Evolutionary conservation across 2,888 invertebrate genomes (phyloP), one percentile per base, ranked within the genome.

Genomic region (Minunthozetes semirufus): DNA sequence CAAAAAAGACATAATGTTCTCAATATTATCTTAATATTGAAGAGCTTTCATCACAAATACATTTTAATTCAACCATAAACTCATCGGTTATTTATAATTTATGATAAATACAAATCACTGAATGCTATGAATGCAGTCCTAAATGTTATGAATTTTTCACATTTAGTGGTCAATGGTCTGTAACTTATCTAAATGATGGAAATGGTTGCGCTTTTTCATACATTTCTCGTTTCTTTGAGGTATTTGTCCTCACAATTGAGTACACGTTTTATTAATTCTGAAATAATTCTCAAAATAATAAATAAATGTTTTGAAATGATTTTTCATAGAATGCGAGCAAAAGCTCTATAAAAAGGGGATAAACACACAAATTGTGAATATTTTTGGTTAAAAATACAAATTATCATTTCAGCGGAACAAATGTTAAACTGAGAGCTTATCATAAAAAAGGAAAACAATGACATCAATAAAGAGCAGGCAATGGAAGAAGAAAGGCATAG

Each of bases 81-180:
- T 63, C 63, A 63, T 63, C 38, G 8, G 29, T 63, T 63, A 63
- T 63, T 25, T 61, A 63, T 63, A 63, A 63, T 63, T 63, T 63
- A 63, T 63, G 63, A 17, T 63, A 63, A 63, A 63, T 33, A 29
- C 63, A 59, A 50, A 50, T 19, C 19, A 50, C 5, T 11, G 22
- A 22, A 56, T 25, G 19, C 56, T 25, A 1, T 56, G 56, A 56
- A 22, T 19, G 46, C 46, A 50, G 6, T 25, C 13, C 11, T 25
- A 11, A 56, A 56, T 19, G 17, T 19, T 56, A 56, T 56, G 22
- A 56, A 25, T 56, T 56, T 56, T 25, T 25, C 19, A 25, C 56
- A 50, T 50, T 19, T 22, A 56, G 13, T 56, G 56, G 56, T 22
- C 56, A 22, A 22, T 25, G 19, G 25, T 42, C 42, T 42, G 42